Evolutionary conservation across 37 sponge, comb jelly and placozoan species (phyloP).

Genomic region (Lycopodina hypogea): DNA sequence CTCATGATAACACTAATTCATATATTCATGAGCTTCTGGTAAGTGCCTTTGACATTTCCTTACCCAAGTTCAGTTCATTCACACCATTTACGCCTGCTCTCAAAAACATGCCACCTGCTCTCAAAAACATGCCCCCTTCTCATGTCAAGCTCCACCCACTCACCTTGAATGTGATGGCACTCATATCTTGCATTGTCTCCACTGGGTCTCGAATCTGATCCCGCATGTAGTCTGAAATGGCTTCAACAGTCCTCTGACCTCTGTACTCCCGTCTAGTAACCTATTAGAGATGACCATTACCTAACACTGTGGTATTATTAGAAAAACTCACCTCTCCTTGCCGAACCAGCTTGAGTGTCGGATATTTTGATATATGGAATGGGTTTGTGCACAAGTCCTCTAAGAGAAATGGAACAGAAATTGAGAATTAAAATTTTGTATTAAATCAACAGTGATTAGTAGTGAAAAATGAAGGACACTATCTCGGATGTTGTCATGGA

Average conservation of each 20-base stretch:
- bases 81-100: not conserved
- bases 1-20: too few species aligned
- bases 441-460: too few species aligned
- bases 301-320: not conserved
- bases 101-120: not conserved
- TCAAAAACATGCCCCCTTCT: too few species aligned
- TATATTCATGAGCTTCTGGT: too few species aligned
- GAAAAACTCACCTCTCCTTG: constrained; percentile 65
- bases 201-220: constrained; percentile 69
- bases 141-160: too few species aligned
- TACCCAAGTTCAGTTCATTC: not conserved
- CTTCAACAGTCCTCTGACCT: constrained; percentile 69
- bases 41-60: too few species aligned
- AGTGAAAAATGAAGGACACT: too few species aligned
- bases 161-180: constrained; percentile 9
- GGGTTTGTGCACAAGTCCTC: constrained; percentile 37
- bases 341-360: constrained; percentile 89
- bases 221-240: constrained; percentile 52
- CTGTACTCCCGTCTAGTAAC: constrained; percentile 76
- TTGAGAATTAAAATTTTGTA: constrained; percentile 7
- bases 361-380: constrained; percentile 91
- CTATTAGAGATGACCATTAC: constrained; percentile 30
- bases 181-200: not conserved
- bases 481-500: too few species aligned
- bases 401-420: not conserved